Base-by-base conservation (phyloP, 2,113 vertebrate genomes). In the Brienomyrus brachyistius region DNA sequence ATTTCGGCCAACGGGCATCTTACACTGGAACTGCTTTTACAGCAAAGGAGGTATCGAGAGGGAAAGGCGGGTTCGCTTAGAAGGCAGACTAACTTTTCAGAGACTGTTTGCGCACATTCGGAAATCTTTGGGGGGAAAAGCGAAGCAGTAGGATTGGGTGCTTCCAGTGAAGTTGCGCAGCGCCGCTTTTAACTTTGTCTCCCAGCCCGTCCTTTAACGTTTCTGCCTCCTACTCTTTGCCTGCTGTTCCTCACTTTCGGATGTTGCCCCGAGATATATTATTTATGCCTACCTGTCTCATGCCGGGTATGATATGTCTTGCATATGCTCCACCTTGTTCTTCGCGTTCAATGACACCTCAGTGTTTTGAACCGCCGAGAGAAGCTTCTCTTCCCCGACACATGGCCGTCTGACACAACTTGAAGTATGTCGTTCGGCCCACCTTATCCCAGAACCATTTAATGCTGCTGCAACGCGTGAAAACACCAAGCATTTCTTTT, bases 241-340 rank as follows among this genome's bases (percentile, higher is more conserved):
- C 50, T 87, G 48, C 31, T 54, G 47, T 51, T 86, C 83, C 48
- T 23, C 83, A 15, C 47, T 56, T 21, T 87, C 31, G 8, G 27
- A 56, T 87, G 50, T 87, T 87, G 83, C 83, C 83, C 83, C 83
- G 4, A 86, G 83, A 48, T 51, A 87, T 54, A 54, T 87, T 87
- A 87, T 87, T 87, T 87, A 54, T 87, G 23, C 51, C 85, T 35
- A 43, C 31, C 85, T 90, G 59, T 48, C 50, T 83, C 62, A 84
- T 54, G 88, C 89, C 50, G 51, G 87, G 48, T 47, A 21, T 35
- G 62, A 80, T 90, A 66, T 50, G 70, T 88, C 88, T 84, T 48
- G 82, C 82, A 84, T 84, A n/a, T 84, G 82, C 43, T 84, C 40
- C 21, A 21, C 45, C 82, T 84, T 48, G 45, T 80, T 40, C 74